A percentile compares a stretch with the other conserved stretches of the same genome.
These are phyloP conservation scores for Panopea generosa DNA, from an alignment of 2,888 invertebrate genomes.

Conservation along the genomic window DNA sequence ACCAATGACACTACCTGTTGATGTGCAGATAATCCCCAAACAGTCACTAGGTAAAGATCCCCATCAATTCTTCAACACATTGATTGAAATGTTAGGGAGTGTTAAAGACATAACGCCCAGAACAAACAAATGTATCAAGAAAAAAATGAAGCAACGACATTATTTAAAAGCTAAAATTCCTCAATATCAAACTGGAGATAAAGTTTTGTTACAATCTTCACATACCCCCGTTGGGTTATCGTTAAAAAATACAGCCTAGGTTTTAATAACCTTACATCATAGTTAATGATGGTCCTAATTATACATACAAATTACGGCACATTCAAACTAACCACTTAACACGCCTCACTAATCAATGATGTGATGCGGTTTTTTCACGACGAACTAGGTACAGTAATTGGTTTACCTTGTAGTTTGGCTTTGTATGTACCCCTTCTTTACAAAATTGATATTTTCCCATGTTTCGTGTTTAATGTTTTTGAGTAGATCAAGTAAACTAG, in stretches of 20 bases:
- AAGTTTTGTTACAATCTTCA: background rate
- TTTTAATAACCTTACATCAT: conserved; percentile 2
- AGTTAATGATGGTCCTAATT: conserved; percentile 6
- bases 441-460: too few relatives aligned
- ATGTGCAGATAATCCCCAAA: conserved; percentile 15
- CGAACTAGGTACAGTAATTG: too few relatives aligned
- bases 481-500: too few relatives aligned
- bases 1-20: conserved; percentile 55
- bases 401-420: too few relatives aligned
- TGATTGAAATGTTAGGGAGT: conserved; percentile 35
- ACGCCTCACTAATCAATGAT: background rate
- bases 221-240: background rate
- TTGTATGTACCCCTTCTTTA: too few relatives aligned
- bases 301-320: conserved; percentile 10
- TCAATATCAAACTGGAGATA: background rate
- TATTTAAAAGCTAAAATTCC: conserved; percentile 4
- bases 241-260: background rate
- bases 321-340: background rate
- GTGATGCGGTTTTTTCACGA: too few relatives aligned
- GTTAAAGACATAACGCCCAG: conserved; percentile 27
- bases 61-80: conserved; percentile 34
- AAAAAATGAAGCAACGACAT: conserved; percentile 6
- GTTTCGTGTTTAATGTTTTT: too few relatives aligned
- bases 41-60: conserved; percentile 41
- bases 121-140: conserved; percentile 14